A percentile compares a stretch with the other conserved stretches of the same genome.
Conservation (phyloP, 2,113 vertebrate genomes). For the Tetrao urogallus region DNA sequence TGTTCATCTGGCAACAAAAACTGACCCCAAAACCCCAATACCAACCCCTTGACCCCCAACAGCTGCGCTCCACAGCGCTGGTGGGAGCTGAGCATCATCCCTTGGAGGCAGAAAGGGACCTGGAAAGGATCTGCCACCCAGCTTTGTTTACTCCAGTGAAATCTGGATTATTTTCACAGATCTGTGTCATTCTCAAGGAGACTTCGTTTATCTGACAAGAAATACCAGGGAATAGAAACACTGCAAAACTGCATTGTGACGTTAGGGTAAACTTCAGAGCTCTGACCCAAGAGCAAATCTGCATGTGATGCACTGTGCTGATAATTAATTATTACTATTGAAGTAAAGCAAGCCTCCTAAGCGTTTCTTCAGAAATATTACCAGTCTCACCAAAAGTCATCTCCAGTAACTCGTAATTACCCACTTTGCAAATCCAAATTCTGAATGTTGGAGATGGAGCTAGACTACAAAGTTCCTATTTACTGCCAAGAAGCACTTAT, state of each 20-base stretch:
- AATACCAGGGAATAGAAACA: background rate
- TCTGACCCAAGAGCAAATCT: conserved; percentile 25
- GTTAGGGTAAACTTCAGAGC: background rate
- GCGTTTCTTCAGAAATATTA: conserved; percentile 18
- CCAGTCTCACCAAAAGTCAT: background rate
- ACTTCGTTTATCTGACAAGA: background rate
- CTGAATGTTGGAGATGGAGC: background rate
- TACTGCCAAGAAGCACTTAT: background rate
- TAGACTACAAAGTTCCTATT: background rate
- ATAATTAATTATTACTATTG: conserved; percentile 19
- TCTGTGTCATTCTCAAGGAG: background rate
- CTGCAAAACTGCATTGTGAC: background rate
- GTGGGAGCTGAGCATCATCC: background rate
- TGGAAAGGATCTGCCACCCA: background rate
- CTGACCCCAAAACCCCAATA: background rate
- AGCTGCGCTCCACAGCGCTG: background rate
- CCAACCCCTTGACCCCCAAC: background rate
- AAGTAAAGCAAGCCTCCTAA: conserved; percentile 24
- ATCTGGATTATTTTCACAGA: background rate
- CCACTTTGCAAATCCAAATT: background rate
- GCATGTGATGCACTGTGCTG: background rate
- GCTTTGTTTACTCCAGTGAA: background rate
- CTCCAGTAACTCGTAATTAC: background rate
- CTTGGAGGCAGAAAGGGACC: background rate
- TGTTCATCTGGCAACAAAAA: background rate